Evolutionary conservation across 1,140 invertebrate species (phyloP).

Genomic region (Apis mellifera): DNA sequence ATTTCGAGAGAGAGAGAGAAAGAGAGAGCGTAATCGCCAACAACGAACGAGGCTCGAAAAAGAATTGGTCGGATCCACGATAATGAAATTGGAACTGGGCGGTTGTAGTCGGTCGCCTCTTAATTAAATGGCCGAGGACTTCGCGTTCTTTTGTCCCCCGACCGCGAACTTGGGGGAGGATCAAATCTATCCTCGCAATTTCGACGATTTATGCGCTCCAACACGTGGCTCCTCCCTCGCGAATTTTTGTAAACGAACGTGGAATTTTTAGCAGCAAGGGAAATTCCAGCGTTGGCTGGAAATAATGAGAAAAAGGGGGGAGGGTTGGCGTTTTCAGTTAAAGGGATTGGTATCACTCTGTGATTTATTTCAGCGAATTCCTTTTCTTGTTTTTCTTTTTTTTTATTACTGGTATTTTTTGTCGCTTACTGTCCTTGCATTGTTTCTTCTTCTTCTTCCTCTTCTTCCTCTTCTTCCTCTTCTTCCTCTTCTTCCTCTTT

Average conservation of each 20-base stretch:
- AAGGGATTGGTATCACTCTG: background rate
- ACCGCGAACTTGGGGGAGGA: constrained; percentile 19
- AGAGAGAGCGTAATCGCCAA: background rate
- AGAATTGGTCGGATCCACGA: constrained; percentile 11
- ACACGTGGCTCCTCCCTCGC: background rate
- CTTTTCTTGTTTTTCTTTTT: too few relatives aligned
- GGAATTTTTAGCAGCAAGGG: background rate
- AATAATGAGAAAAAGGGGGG: background rate
- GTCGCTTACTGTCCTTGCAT: background rate
- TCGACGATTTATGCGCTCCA: background rate
- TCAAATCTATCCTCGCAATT: background rate
- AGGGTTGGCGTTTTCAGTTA: background rate
- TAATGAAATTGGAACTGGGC: constrained; percentile 30
- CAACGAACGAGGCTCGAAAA: background rate
- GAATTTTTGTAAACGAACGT: background rate
- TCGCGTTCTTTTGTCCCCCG: constrained; percentile 22
- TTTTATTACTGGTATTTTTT: background rate
- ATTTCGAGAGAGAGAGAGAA: background rate
- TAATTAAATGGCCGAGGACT: constrained; percentile 34
- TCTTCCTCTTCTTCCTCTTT: too few relatives aligned
- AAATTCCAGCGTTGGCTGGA: background rate
- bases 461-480: too few relatives aligned
- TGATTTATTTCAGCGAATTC: background rate
- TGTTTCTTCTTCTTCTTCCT: too few relatives aligned
- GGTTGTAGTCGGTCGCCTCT: constrained; percentile 8